These are phyloP conservation scores for Characodon lateralis DNA, from an alignment of 2,797 vertebrate genomes.

Conservation along the genomic window DNA sequence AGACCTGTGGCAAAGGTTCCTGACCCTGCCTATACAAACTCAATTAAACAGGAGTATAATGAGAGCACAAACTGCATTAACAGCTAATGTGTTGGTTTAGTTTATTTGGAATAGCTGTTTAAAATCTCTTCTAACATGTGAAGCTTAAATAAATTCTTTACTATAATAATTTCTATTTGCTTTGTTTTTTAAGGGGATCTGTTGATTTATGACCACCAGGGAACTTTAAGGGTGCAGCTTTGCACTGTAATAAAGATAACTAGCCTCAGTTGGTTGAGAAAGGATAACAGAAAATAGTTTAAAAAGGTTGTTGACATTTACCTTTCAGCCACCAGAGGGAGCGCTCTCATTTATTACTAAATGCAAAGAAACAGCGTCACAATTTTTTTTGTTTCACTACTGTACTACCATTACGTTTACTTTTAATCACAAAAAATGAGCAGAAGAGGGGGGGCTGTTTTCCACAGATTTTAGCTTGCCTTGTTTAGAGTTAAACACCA, in stretches of 20 bases:
- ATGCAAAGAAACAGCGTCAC: neutral
- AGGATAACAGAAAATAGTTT: neutral
- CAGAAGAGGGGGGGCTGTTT: too few species aligned
- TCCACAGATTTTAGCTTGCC: neutral
- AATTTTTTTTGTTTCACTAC: neutral
- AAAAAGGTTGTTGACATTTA: neutral
- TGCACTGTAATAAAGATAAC: neutral
- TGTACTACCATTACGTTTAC: neutral
- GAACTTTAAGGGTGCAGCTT: neutral
- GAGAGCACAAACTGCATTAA: neutral
- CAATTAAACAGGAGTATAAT: neutral
- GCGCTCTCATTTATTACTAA: slow-evolving; percentile 40
- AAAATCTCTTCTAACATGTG: neutral
- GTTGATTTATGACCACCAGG: neutral
- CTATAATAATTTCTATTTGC: neutral
- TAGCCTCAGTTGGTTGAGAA: neutral
- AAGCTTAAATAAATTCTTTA: too few species aligned
- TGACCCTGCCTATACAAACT: neutral
- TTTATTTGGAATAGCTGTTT: neutral
- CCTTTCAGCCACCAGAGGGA: slow-evolving; percentile 64
- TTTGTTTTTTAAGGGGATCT: neutral
- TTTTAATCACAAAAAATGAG: neutral
- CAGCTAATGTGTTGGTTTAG: neutral
- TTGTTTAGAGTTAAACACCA: neutral
- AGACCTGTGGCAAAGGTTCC: neutral